Base-by-base conservation (phyloP, 2,888 invertebrate genomes). In the Eugnorisma glareosa region DNA sequence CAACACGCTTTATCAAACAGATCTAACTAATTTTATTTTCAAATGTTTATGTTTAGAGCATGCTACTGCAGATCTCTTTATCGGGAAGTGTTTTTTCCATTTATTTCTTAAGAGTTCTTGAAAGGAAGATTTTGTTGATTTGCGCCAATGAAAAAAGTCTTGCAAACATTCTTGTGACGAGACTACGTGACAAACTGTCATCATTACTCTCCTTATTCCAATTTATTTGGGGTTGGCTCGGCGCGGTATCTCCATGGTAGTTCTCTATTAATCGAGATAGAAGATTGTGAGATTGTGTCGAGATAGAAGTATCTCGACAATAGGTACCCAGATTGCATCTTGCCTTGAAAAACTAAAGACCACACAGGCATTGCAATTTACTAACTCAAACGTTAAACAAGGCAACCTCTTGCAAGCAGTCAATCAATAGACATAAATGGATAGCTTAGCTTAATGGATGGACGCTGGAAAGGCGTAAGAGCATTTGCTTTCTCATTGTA, bases 11-110 rank as follows among this genome's bases (percentile, higher is more conserved):
- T 51, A 37, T 3, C n/a, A 0, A 18, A 11, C 37, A 59, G 21
- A 21, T 43, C 15, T n/a, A 28, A 3, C n/a, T 45, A 61, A 74
- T 67, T 59, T 51, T 59, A 67, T 75, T n/a, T 74, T 24, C 28
- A 40, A 66, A 73, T 13, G 13, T n/a, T n/a, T 7, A 15, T 57
- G 2, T 64, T 43, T 43, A 28, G 2, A 67, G 40, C 11, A 1
- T 24, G 31, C n/a, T 68, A 35, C 40, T 48, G 57, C 18, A 59
- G 24, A 11, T 54, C n/a, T 54, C 11, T n/a, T 51, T 24, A 24
- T 51, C 24, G 24, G 51, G 24, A 10, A 21, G 21, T 45, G 11
- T 71, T 18, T 43, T 40, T 31, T 28, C 0, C 8, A n/a, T 57
- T n/a, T 40, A 21, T 21, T 76, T 15, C 15, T n/a, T 21, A 18